These are phyloP conservation scores for Corythornis vintsioides DNA, from an alignment of 2,113 vertebrate species.

Conservation along the genomic window DNA sequence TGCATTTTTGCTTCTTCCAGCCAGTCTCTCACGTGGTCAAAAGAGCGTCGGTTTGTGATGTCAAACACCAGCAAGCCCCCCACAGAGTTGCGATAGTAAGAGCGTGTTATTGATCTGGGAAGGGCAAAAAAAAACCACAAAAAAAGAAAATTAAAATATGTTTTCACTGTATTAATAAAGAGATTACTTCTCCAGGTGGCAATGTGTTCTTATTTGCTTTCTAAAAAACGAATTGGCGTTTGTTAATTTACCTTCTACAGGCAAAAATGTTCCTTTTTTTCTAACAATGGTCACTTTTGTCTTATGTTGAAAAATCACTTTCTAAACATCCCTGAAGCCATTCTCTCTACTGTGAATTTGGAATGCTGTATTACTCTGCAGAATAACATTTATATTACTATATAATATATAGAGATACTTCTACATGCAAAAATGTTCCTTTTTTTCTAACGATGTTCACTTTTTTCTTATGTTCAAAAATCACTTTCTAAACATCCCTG, in stretches of 20 bases:
- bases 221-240: background rate
- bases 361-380: too few relatives aligned
- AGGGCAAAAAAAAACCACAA: background rate
- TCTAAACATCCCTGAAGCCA: background rate
- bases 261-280: background rate
- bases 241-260: background rate
- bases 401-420: too few relatives aligned
- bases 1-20: slow-evolving; percentile 83
- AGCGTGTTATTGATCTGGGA: slow-evolving; percentile 83
- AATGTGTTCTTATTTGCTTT: background rate
- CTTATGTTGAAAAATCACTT: background rate
- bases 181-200: background rate
- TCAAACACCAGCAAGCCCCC: slow-evolving; percentile 84
- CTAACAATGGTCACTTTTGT: background rate
- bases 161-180: background rate
- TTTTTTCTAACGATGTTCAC: background rate
- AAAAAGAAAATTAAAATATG: background rate
- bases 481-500: background rate
- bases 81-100: slow-evolving; percentile 84
- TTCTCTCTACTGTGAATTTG: background rate
- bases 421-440: background rate
- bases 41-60: slow-evolving; percentile 82
- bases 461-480: background rate
- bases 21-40: slow-evolving; percentile 83
- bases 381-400: too few relatives aligned